Percentiles rank a stretch among this genome's conserved stretches.
These are phyloP conservation scores for Labia minor DNA, from an alignment of 2,888 invertebrate genomes.

Conservation along the genomic window DNA sequence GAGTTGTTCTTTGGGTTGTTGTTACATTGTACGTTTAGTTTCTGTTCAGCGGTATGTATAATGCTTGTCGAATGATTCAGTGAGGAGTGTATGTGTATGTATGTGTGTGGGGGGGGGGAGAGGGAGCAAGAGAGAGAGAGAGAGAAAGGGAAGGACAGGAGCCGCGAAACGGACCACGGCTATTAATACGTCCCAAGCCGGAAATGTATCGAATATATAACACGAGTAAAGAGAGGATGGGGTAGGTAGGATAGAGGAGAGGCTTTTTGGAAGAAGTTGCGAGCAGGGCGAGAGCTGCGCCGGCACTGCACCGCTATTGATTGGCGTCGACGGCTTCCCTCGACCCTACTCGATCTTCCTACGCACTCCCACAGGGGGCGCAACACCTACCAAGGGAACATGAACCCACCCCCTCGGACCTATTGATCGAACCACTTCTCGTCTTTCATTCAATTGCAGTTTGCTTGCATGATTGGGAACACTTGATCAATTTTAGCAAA, in stretches of 20 bases:
- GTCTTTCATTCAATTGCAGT: too few species aligned
- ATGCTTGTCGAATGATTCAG: not conserved
- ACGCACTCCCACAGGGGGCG: not conserved
- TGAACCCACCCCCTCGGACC: not conserved
- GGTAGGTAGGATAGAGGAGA: not conserved
- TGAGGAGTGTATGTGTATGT: not conserved
- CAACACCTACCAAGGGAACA: too few species aligned
- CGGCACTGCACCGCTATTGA: conserved; percentile 4
- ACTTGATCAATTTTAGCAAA: too few species aligned
- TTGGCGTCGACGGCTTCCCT: not conserved
- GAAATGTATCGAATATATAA: not conserved
- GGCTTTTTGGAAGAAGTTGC: not conserved
- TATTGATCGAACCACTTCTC: too few species aligned
- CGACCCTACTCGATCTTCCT: not conserved
- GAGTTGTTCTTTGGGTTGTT: too few species aligned
- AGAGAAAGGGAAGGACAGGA: not conserved
- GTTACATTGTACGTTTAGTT: too few species aligned
- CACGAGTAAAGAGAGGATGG: not conserved
- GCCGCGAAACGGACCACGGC: not conserved
- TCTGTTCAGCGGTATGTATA: too few species aligned
- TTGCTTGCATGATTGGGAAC: too few species aligned
- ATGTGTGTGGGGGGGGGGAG: too few species aligned
- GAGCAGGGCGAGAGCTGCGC: not conserved
- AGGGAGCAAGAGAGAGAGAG: not conserved
- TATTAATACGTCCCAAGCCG: conserved; percentile 1